phyloP scores from a whole-genome alignment of 1,140 invertebrate genomes.

The Drosophila yakuba region DNA sequence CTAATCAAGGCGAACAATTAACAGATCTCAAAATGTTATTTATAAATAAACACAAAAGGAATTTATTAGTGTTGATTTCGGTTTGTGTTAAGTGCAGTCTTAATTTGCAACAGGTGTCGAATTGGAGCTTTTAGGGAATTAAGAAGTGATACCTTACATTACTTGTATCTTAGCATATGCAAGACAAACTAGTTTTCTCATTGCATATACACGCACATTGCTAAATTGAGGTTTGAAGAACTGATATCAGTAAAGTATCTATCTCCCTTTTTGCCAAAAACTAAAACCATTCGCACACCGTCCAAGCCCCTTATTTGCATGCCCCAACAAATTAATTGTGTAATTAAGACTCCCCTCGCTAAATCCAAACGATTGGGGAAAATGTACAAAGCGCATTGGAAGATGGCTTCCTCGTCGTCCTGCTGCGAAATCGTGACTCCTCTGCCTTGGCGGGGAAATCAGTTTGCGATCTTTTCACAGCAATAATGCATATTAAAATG shows the following conservation, averaged over 20 bases:
- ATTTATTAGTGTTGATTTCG: slow-evolving; percentile 17
- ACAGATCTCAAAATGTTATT: slow-evolving; percentile 42
- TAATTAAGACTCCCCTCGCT: slow-evolving; percentile 62
- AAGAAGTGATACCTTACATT: background rate
- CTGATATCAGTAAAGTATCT: background rate
- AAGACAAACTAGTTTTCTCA: background rate
- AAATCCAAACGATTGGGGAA: slow-evolving; percentile 24
- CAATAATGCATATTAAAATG: slow-evolving; percentile 83
- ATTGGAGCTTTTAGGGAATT: background rate
- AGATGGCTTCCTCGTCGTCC: slow-evolving; percentile 36
- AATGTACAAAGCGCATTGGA: slow-evolving; percentile 56
- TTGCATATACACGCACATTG: background rate
- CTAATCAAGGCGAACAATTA: slow-evolving; percentile 46
- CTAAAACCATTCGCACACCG: background rate
- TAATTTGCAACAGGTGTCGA: slow-evolving; percentile 24
- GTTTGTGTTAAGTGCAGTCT: background rate
- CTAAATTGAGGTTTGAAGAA: too few relatives aligned
- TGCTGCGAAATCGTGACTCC: slow-evolving; percentile 69
- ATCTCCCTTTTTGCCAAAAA: slow-evolving; percentile 8
- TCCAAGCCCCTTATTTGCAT: slow-evolving; percentile 34
- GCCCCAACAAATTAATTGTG: slow-evolving; percentile 68
- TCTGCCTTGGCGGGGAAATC: slow-evolving; percentile 65
- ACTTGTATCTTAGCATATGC: too few relatives aligned
- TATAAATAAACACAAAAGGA: slow-evolving; percentile 28
- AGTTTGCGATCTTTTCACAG: slow-evolving; percentile 76